Evolutionary conservation across 2,888 invertebrate genomes (phyloP), one percentile per base, ranked within the genome.

Genomic region (Ornithoptera alexandrae): DNA sequence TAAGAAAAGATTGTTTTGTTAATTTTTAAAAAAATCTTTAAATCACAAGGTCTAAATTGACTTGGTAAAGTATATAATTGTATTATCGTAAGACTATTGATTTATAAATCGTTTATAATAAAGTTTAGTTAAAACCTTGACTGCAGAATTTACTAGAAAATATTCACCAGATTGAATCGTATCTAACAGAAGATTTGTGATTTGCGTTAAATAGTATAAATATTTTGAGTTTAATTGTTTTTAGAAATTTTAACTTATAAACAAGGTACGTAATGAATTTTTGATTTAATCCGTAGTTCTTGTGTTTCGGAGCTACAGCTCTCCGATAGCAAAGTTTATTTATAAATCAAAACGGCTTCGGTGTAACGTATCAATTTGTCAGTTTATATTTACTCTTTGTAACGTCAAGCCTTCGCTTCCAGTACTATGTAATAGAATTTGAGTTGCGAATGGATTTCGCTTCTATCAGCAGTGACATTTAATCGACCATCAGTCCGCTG

Each of bases 371-470:
- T 70, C 67, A 70, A 67, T 67, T 67, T 70, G 67, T 64, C 70
- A 70, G 60, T 56, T 60, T 56, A 60, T 42, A 64, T 70, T 67
- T 64, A 22, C 70, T 67, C 56, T n/a, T 50, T 66, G 56, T 70
- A 67, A 50, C 63, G 53, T 64, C 56, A 22, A 60, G 63, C 70
- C 62, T 60, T 56, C 66, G 65, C 69, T 53, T 22, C 12, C 65
- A 30, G 62, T 58, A 70, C 60, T 64, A 70, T 70, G 68, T 75
- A 73, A 74, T 74, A 69, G 74, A 70, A 74, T 74, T 74, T 73
- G 73, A 71, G 69, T 72, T 72, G 71, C 72, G 72, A 73, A 73
- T 67, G 72, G 70, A 71, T 71, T 72, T 71, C 67, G 71, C 72
- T 64, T 67, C 73, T 60, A 73, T 72, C 72, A 67, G 67, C 67